A percentile compares a stretch with the other conserved stretches of the same genome.
Evolutionary conservation across 2,113 vertebrate species (phyloP).

Genomic region (Arizona elegans): DNA sequence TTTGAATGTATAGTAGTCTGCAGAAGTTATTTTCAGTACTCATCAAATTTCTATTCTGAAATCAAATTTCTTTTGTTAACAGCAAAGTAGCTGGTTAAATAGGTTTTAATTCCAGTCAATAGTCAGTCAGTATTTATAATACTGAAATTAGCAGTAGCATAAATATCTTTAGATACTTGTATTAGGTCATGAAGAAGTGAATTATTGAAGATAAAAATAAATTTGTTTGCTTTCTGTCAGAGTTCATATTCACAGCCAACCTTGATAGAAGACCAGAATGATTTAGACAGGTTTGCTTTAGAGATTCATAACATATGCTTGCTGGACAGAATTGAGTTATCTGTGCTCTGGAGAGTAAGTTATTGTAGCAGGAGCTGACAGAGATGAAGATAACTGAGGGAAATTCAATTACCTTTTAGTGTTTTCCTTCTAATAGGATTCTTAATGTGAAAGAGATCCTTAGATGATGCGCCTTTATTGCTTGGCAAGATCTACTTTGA

Average conservation of each 20-base stretch:
- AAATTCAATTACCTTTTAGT: slow-evolving; percentile 99
- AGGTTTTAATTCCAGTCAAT: slow-evolving; percentile 39
- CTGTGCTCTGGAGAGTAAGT: slow-evolving; percentile 93
- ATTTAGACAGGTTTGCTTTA: slow-evolving; percentile 92
- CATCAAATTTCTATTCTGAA: background rate
- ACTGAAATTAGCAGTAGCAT: slow-evolving; percentile 60
- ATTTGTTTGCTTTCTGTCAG: slow-evolving; percentile 93
- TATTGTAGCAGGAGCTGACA: slow-evolving; percentile 98
- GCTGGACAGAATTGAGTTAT: slow-evolving; percentile 97
- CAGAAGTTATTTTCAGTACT: background rate
- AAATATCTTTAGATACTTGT: slow-evolving; percentile 68
- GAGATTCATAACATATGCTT: slow-evolving; percentile 94
- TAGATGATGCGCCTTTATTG: slow-evolving; percentile 79
- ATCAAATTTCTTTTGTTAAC: slow-evolving; percentile 16
- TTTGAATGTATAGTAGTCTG: background rate
- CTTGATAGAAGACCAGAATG: slow-evolving; percentile 86
- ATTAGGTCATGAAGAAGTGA: slow-evolving; percentile 70
- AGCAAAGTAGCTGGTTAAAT: slow-evolving; percentile 31
- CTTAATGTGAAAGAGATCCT: slow-evolving; percentile 98
- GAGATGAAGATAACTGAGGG: slow-evolving; percentile 98
- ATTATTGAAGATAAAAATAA: slow-evolving; percentile 92
- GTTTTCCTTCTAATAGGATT: slow-evolving; percentile 99
- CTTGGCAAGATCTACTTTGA: slow-evolving; percentile 71
- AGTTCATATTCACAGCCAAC: slow-evolving; percentile 85
- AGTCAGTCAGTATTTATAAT: slow-evolving; percentile 58